Evolutionary conservation across 2,797 vertebrate species (phyloP).

Genomic region (Diplodus puntazzo): DNA sequence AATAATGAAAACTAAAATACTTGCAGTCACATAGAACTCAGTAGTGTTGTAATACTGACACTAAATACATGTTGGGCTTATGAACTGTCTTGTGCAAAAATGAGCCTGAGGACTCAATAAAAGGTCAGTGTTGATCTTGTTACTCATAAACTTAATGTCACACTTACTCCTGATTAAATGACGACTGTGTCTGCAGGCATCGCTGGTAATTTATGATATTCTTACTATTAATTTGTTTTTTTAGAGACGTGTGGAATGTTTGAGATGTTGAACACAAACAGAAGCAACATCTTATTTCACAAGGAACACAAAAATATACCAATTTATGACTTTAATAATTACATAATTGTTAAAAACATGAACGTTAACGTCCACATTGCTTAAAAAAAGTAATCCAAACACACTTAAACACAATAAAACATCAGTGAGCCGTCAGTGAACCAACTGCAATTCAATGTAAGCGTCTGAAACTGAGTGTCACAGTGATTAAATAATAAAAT

Average conservation of each 20-base stretch:
- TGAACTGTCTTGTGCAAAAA: neutral
- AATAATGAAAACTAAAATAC: neutral
- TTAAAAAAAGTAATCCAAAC: neutral
- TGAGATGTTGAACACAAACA: neutral
- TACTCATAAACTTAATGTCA: neutral
- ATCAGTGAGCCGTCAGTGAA: neutral
- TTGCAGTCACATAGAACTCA: neutral
- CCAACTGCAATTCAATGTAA: neutral
- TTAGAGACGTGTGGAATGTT: neutral
- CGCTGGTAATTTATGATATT: neutral
- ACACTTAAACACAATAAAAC: neutral
- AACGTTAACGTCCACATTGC: neutral
- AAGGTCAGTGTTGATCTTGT: neutral
- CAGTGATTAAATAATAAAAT: no score
- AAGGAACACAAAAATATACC: neutral
- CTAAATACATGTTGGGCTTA: neutral
- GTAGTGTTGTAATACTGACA: neutral
- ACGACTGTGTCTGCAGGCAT: neutral
- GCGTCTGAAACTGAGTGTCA: neutral
- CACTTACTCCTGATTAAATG: neutral
- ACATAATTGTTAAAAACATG: no score
- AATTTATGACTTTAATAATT: no score
- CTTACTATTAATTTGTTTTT: neutral
- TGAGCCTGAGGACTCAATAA: neutral
- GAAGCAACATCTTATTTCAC: neutral